Evolutionary conservation across 2,113 vertebrate species (phyloP).

Genomic region (Chaetodon trifascialis): DNA sequence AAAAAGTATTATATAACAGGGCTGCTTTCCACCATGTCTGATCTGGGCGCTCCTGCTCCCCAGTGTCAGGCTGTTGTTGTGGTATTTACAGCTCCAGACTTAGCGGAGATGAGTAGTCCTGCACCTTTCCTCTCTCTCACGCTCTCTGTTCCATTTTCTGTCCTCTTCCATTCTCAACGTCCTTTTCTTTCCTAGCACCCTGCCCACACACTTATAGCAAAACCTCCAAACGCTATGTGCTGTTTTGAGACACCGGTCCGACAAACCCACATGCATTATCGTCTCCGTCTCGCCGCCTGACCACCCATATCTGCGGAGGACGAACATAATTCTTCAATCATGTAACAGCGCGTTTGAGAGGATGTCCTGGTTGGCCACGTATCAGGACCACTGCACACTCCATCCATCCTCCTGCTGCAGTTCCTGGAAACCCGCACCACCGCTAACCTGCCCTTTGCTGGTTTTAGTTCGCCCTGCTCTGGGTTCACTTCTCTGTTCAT

Average conservation of each 20-base stretch:
- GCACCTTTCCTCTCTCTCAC: conserved; percentile 1
- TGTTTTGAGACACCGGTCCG: conserved; percentile 26
- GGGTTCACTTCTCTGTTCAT: conserved; percentile 29
- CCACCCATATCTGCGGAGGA: conserved; percentile 11
- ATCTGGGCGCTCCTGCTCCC: neutral
- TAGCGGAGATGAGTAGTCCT: neutral
- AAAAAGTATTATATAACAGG: conserved; percentile 33
- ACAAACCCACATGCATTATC: conserved; percentile 7
- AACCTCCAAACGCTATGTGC: neutral
- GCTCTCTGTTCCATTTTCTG: neutral
- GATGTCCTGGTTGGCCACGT: conserved; percentile 13
- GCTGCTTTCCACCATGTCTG: conserved; percentile 2
- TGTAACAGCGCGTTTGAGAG: neutral
- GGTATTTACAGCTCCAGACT: conserved; percentile 37
- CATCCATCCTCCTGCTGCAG: conserved; percentile 17
- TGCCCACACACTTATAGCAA: conserved; percentile 14
- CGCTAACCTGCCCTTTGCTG: neutral
- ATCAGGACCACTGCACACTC: neutral
- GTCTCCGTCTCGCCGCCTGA: conserved; percentile 3
- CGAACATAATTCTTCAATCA: neutral
- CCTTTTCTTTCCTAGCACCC: conserved; percentile 1
- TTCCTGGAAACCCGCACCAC: conserved; percentile 16
- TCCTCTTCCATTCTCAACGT: neutral
- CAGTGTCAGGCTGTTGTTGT: conserved; percentile 19
- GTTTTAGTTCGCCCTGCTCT: conserved; percentile 10